Percentiles rank a stretch among this genome's conserved stretches.
phyloP scores from a whole-genome alignment of 2,888 invertebrate genomes.

The Magallana nippona region DNA sequence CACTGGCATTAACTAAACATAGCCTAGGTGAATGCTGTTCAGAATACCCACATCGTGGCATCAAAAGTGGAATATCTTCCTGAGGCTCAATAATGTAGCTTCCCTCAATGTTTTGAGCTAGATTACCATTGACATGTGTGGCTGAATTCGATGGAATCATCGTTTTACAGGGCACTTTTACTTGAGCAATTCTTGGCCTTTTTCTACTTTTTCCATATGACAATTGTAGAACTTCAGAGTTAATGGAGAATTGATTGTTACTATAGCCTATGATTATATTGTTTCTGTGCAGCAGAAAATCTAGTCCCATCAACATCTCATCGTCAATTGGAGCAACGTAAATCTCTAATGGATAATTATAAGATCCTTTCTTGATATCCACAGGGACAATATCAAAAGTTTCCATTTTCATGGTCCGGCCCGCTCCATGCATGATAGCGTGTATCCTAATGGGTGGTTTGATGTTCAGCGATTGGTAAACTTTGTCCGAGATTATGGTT shows the following conservation, averaged over 20 bases:
- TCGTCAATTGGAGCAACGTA: conserved; percentile 52
- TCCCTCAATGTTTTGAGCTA: not conserved
- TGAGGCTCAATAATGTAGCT: conserved; percentile 31
- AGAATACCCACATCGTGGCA: conserved; percentile 32
- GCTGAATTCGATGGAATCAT: conserved; percentile 15
- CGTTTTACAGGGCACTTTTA: not conserved
- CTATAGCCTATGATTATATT: not conserved
- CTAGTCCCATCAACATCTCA: conserved; percentile 33
- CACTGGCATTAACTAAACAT: conserved; percentile 38
- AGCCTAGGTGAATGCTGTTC: not conserved
- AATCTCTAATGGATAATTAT: conserved; percentile 31
- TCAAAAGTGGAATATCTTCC: not conserved
- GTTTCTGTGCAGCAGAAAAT: conserved; percentile 20
- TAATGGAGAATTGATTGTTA: not conserved
- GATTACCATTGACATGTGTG: not conserved
- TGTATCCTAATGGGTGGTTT: conserved; percentile 36
- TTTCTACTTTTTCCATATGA: not conserved
- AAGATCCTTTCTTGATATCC: conserved; percentile 29
- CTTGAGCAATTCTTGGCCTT: not conserved
- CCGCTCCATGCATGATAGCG: conserved; percentile 47
- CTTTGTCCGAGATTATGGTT: conserved; percentile 50
- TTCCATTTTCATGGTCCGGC: conserved; percentile 48
- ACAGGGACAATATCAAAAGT: conserved; percentile 43
- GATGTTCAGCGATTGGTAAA: conserved; percentile 40
- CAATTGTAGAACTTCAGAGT: no score